phyloP scores from a whole-genome alignment of 2,113 vertebrate genomes.

The Micromys minutus region DNA sequence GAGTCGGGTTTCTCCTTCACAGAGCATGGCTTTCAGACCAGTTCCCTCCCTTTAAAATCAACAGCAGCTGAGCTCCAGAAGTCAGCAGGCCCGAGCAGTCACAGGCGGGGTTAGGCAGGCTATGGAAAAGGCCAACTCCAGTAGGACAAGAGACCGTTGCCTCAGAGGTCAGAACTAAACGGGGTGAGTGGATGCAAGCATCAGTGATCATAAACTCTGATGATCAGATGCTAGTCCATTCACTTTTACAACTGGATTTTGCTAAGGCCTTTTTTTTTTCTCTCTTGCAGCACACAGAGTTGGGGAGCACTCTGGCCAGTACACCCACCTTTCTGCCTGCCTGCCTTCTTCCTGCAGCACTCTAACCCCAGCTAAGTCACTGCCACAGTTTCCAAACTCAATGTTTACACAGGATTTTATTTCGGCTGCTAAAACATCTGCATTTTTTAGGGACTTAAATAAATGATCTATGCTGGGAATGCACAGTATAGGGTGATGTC shows the following conservation, averaged over 20 bases:
- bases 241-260: constrained; percentile 51
- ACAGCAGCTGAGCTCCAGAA: constrained; percentile 72
- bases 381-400: constrained; percentile 76
- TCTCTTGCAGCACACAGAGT: constrained; percentile 28
- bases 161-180: constrained; percentile 47
- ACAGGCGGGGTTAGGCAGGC: constrained; percentile 51
- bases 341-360: constrained; percentile 37
- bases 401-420: constrained; percentile 85
- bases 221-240: not conserved
- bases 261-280: too few species aligned
- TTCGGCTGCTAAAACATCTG: constrained; percentile 85
- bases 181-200: not conserved
- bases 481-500: constrained; percentile 83
- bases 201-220: not conserved
- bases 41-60: constrained; percentile 69
- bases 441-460: constrained; percentile 81
- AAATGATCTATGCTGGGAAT: constrained; percentile 82
- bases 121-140: constrained; percentile 27
- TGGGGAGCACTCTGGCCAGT: not conserved
- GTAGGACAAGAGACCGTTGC: constrained; percentile 34
- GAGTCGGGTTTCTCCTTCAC: constrained; percentile 76
- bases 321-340: constrained; percentile 52
- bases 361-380: constrained; percentile 68
- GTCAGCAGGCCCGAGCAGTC: constrained; percentile 60
- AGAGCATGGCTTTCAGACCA: constrained; percentile 72